phyloP scores from a whole-genome alignment of 2,888 invertebrate species.

The Drosophila cognata region DNA sequence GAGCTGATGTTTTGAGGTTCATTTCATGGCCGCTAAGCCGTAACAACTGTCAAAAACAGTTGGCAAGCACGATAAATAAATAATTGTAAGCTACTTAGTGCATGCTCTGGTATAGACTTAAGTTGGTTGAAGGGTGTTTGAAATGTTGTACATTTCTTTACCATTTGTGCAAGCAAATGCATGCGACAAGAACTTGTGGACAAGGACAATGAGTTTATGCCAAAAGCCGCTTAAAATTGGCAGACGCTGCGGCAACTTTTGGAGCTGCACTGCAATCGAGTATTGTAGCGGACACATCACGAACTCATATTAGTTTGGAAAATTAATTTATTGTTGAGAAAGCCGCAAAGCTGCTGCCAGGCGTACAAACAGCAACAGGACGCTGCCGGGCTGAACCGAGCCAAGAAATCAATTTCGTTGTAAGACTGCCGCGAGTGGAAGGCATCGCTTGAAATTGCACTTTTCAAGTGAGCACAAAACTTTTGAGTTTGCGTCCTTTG shows the following conservation, averaged over 20 bases:
- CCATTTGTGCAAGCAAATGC: constrained; percentile 51
- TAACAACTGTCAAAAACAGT: constrained; percentile 63
- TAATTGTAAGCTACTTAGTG: constrained; percentile 72
- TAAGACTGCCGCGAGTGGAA: constrained; percentile 37
- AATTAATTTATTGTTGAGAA: constrained; percentile 61
- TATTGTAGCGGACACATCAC: constrained; percentile 2
- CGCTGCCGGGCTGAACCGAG: background rate
- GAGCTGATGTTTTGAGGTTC: constrained; percentile 48
- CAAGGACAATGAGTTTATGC: constrained; percentile 9
- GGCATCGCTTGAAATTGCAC: constrained; percentile 41
- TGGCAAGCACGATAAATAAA: constrained; percentile 60
- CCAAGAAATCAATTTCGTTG: constrained; percentile 46
- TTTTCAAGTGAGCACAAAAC: constrained; percentile 29
- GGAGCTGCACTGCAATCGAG: constrained; percentile 34
- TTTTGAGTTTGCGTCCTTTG: constrained; percentile 25
- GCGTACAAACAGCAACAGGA: background rate
- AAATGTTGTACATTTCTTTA: constrained; percentile 33
- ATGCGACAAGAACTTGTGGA: constrained; percentile 34
- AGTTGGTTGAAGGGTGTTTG: constrained; percentile 7
- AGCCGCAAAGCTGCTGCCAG: constrained; percentile 38
- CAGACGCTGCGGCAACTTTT: constrained; percentile 14
- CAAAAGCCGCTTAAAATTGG: constrained; percentile 46
- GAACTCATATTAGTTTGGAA: constrained; percentile 56
- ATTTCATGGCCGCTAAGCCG: constrained; percentile 62
- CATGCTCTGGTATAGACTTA: constrained; percentile 3